Conservation (phyloP, 2,797 vertebrate genomes). For the Myotis vivesi region DNA sequence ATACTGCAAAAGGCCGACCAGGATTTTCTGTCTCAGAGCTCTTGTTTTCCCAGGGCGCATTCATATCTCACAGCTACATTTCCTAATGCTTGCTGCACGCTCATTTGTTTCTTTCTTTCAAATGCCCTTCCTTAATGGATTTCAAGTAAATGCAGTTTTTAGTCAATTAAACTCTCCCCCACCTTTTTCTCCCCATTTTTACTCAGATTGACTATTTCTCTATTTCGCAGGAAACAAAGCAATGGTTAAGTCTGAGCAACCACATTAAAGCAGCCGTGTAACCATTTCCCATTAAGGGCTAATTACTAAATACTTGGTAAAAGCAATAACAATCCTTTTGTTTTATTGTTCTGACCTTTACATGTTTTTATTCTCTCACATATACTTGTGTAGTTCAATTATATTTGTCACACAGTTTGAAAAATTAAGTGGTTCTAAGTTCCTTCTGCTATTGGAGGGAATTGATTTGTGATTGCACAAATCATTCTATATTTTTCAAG, state of each 20-base stretch:
- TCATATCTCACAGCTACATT: background rate
- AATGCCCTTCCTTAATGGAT: background rate
- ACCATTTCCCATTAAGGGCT: background rate
- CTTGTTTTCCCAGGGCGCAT: background rate
- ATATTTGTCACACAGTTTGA: background rate
- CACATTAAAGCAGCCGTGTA: background rate
- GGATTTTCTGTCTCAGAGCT: background rate
- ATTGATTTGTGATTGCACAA: background rate
- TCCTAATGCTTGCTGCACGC: background rate
- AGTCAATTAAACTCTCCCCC: background rate
- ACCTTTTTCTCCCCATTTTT: background rate
- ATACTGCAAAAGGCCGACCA: background rate
- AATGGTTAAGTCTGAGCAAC: constrained; percentile 4
- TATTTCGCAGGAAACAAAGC: background rate
- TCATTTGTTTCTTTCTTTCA: background rate
- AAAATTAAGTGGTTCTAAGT: constrained; percentile 13
- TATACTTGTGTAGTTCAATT: background rate
- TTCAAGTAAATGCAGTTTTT: constrained; percentile 42
- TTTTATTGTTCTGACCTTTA: background rate
- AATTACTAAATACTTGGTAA: constrained; percentile 1
- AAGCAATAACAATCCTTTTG: background rate
- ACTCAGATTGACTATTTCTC: background rate
- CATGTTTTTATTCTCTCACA: background rate
- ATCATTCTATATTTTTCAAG: background rate
- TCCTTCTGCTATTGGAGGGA: background rate